phyloP scores from a whole-genome alignment of 2,113 vertebrate species.

The Chitala chitala region DNA sequence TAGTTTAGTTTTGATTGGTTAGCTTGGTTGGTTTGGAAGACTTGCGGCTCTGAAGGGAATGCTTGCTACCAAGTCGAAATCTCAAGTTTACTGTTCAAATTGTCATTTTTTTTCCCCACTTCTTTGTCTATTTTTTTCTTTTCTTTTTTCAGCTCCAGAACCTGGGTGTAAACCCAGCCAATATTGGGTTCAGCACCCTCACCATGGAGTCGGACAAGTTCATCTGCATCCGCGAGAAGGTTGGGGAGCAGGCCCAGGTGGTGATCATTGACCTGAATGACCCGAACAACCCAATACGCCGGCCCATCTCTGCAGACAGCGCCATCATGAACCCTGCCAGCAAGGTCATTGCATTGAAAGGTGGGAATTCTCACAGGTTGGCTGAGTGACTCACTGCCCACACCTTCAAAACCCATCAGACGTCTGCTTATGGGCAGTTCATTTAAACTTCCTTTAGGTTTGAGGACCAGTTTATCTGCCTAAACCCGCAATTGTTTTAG shows the following conservation, averaged over 20 bases:
- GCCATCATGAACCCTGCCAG: constrained; percentile 99
- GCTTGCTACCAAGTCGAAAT: too few relatives aligned
- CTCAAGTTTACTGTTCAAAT: too few relatives aligned
- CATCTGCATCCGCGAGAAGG: constrained; percentile 97
- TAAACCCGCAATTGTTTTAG: too few relatives aligned
- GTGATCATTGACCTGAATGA: constrained; percentile 98
- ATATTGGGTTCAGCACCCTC: constrained; percentile 97
- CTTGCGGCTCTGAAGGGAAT: too few relatives aligned
- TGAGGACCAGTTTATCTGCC: too few relatives aligned
- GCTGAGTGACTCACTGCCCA: too few relatives aligned
- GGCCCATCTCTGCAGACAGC: constrained; percentile 96
- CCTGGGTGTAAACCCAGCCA: constrained; percentile 96
- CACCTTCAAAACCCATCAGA: too few relatives aligned
- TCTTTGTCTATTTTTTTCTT: background rate
- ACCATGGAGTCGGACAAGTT: constrained; percentile 99
- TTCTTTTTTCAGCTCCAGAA: constrained; percentile 83
- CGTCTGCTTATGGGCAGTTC: too few relatives aligned
- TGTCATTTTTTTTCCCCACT: too few relatives aligned
- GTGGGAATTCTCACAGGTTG: too few relatives aligned
- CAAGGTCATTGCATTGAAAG: constrained; percentile 98
- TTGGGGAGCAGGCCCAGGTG: constrained; percentile 96
- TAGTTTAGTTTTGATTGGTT: background rate
- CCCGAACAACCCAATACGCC: constrained; percentile 91
- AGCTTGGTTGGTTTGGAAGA: too few relatives aligned
- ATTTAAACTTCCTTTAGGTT: too few relatives aligned